These are phyloP conservation scores for Lepus timidus DNA, from an alignment of 2,113 vertebrate genomes.

Conservation along the genomic window DNA sequence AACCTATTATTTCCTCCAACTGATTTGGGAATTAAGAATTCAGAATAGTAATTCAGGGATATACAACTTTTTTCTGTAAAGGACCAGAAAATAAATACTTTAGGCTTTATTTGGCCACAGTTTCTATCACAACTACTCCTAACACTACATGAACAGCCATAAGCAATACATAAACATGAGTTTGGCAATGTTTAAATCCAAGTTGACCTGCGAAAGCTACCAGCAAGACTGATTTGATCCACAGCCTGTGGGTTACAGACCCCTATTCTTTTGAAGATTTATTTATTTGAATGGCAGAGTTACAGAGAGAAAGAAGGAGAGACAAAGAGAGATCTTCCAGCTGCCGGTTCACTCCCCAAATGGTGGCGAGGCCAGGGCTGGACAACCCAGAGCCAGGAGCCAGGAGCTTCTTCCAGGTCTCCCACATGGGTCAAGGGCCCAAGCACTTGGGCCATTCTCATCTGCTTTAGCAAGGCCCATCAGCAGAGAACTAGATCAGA, in stretches of 20 bases:
- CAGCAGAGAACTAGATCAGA: too few species aligned
- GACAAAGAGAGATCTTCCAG: too few species aligned
- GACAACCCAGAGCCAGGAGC: too few species aligned
- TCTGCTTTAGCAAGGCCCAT: too few species aligned
- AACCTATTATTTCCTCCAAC: constrained; percentile 31
- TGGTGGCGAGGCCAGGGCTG: too few species aligned
- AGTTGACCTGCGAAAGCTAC: background rate
- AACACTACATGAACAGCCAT: background rate
- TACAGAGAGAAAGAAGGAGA: too few species aligned
- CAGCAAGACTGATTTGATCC: background rate
- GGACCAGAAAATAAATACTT: background rate
- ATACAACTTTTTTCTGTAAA: background rate
- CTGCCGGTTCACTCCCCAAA: too few species aligned
- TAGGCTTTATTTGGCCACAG: background rate
- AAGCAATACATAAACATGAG: background rate
- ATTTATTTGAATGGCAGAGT: too few species aligned
- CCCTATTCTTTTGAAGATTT: too few species aligned
- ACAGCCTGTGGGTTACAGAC: background rate
- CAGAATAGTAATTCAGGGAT: background rate
- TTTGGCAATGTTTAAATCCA: background rate
- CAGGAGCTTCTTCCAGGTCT: too few species aligned
- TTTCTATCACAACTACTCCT: background rate
- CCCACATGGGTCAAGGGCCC: too few species aligned
- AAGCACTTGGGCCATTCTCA: too few species aligned
- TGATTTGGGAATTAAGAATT: background rate